Conservation (phyloP, 2,888 invertebrate genomes). For the Cheilosia impressa region DNA sequence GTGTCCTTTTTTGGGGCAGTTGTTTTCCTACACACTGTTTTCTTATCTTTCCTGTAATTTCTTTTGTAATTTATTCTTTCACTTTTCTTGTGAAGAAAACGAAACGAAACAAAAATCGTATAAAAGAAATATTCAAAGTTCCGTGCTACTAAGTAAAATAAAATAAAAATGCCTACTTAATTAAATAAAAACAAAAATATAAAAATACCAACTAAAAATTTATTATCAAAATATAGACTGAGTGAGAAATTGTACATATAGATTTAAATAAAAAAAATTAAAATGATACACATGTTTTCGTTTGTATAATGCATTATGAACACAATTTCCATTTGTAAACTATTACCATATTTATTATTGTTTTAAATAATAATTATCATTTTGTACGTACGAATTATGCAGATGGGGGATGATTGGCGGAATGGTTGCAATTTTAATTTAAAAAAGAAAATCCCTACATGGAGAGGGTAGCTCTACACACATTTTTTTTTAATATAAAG, state of each 20-base stretch:
- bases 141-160: slow-evolving; percentile 66
- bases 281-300: slow-evolving; percentile 25
- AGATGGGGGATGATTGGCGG: slow-evolving; percentile 23
- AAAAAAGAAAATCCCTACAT: neutral
- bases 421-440: slow-evolving; percentile 2
- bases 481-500: neutral
- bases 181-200: slow-evolving; percentile 11
- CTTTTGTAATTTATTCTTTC: slow-evolving; percentile 59
- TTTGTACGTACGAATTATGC: neutral
- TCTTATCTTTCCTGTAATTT: slow-evolving; percentile 44
- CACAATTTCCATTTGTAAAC: slow-evolving; percentile 53
- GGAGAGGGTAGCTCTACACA: neutral
- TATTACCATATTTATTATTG: slow-evolving; percentile 47
- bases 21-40: slow-evolving; percentile 1
- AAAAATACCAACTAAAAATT: slow-evolving; percentile 40
- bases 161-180: slow-evolving; percentile 60
- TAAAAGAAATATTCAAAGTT: slow-evolving; percentile 70
- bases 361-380: slow-evolving; percentile 56
- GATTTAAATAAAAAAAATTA: slow-evolving; percentile 30
- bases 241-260: slow-evolving; percentile 75
- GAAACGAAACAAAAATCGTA: slow-evolving; percentile 28
- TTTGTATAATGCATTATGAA: slow-evolving; percentile 17
- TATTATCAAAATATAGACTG: slow-evolving; percentile 74
- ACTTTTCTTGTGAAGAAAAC: slow-evolving; percentile 47
- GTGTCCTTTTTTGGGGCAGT: slow-evolving; percentile 41